Evolutionary conservation across 2,888 invertebrate genomes (phyloP).

Genomic region (Griposia aprilina): DNA sequence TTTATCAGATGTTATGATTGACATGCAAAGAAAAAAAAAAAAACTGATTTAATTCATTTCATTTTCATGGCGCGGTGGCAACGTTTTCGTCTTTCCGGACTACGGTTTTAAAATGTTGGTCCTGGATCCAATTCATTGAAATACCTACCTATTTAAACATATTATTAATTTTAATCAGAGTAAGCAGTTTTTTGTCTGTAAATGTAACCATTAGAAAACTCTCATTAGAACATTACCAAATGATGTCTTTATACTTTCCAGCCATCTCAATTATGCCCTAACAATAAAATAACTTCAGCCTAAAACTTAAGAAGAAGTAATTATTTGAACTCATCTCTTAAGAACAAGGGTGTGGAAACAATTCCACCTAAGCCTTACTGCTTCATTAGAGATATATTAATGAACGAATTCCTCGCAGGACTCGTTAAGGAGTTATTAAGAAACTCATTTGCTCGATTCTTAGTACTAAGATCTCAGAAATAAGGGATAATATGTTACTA

Average conservation of each 20-base stretch:
- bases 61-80: background rate
- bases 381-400: slow-evolving; percentile 60
- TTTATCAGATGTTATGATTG: background rate
- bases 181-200: background rate
- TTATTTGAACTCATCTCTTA: slow-evolving; percentile 19
- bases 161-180: background rate
- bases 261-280: background rate
- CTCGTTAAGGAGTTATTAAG: slow-evolving; percentile 51
- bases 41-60: background rate
- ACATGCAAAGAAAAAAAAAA: background rate
- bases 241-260: background rate
- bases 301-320: slow-evolving; percentile 16
- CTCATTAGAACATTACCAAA: background rate
- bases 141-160: background rate
- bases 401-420: slow-evolving; percentile 39
- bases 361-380: slow-evolving; percentile 20
- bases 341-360: slow-evolving; percentile 28
- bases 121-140: background rate
- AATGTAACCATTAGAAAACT: background rate
- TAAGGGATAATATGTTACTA: background rate
- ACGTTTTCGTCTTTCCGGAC: background rate
- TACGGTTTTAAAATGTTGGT: background rate
- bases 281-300: background rate
- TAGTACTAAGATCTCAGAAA: slow-evolving; percentile 4
- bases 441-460: slow-evolving; percentile 41